Conservation (phyloP, 2,888 invertebrate genomes). For the Apodemia mormo region DNA sequence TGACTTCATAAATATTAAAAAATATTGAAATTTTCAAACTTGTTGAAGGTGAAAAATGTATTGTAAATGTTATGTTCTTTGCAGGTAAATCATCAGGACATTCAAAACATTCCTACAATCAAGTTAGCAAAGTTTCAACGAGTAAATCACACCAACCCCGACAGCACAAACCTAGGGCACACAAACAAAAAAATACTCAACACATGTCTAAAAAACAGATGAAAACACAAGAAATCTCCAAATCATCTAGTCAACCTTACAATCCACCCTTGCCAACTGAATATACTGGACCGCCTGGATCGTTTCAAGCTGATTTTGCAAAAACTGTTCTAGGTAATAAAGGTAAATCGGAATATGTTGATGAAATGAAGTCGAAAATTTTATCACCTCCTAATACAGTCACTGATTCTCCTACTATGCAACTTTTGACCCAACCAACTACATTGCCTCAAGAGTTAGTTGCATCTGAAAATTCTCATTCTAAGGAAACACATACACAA, state of each 20-base stretch:
- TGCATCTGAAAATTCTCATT: slow-evolving; percentile 54
- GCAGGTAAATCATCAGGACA: slow-evolving; percentile 75
- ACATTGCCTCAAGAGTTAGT: slow-evolving; percentile 62
- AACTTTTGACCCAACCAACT: slow-evolving; percentile 64
- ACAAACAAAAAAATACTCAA: slow-evolving; percentile 44
- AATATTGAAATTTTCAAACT: no score
- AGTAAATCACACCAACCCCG: slow-evolving; percentile 69
- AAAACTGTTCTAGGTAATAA: slow-evolving; percentile 66
- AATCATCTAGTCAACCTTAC: slow-evolving; percentile 60
- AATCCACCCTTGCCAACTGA: slow-evolving; percentile 58
- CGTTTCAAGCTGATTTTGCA: slow-evolving; percentile 75
- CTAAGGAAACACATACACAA: slow-evolving; percentile 63
- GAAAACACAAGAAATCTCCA: slow-evolving; percentile 55
- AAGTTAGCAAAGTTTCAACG: slow-evolving; percentile 78
- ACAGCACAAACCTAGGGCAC: slow-evolving; percentile 58
- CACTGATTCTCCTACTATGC: slow-evolving; percentile 67
- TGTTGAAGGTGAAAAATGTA: no score
- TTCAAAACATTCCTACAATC: slow-evolving; percentile 77
- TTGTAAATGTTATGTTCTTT: slow-evolving; percentile 28
- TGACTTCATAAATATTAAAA: no score
- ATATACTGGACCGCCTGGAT: slow-evolving; percentile 64
- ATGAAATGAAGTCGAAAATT: slow-evolving; percentile 61
- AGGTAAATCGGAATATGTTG: slow-evolving; percentile 61
- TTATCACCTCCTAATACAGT: slow-evolving; percentile 58
- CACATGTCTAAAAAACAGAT: slow-evolving; percentile 53